Evolutionary conservation across 2,797 vertebrate species (phyloP), one percentile per base, ranked within the genome.

Genomic region (Chromis chromis): DNA sequence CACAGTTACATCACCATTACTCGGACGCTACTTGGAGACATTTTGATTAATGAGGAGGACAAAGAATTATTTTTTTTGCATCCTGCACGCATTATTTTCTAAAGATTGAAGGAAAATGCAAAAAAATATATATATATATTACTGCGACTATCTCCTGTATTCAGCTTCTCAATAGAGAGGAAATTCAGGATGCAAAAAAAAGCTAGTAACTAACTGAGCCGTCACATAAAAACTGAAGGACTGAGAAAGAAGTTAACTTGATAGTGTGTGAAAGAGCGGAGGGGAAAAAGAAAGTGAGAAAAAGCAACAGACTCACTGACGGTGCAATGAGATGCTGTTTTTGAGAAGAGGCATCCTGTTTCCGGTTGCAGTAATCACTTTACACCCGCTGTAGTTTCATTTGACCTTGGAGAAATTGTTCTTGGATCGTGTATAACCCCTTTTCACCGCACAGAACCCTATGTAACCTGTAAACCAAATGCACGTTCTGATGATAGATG

Each of bases 331-430:
- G 89, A 89, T 67, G 85, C 85, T 82, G 86, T 79, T 90, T 25
- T 91, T 86, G 76, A 87, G 88, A 83, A 60, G 85, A 87, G 64
- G 88, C 89, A 86, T 90, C 86, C 84, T 88, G 88, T 89, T 92
- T 92, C 88, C 88, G 90, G 84, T 92, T 84, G 83, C 84, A 82
- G 83, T 80, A 82, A 89, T 91, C 81, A 76, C 81, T 86, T 89
- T 71, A 85, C 75, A 84, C 62, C 77, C 81, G 80, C 72, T 46
- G 66, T 88, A 82, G 83, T 76, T 87, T 79, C 72, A 69, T 78
- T 84, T 91, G 87, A 91, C 88, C 88, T 90, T 90, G 86, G 65
- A 83, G 68, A 84, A 86, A 83, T 81, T 81, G 70, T 82, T 82
- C 76, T 76, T 63, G 72, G 70, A 87, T 84, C 52, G 42, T 25